Evolutionary conservation across 2,888 invertebrate species (phyloP), one percentile per base, ranked within the genome.

Genomic region (Dynastes grantii): DNA sequence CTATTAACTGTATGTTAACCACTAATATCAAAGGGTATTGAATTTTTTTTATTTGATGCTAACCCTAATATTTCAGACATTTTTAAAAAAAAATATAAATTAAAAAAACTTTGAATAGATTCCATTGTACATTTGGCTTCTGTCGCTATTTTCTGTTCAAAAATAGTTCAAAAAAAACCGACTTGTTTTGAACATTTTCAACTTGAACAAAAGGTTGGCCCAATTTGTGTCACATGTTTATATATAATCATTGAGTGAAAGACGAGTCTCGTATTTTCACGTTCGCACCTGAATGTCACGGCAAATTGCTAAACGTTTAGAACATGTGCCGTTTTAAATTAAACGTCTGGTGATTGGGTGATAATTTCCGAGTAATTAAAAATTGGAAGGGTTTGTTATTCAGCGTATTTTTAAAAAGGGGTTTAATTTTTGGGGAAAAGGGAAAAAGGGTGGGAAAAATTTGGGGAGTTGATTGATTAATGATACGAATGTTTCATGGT

Each of bases 211-310:
- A 65, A 5, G 32, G 45, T 45, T 8, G 49, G 40, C 27, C 45
- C 67, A 67, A 49, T 67, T 16, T 37, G 64, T 67, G 67, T 67
- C 67, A 67, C 49, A 40, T 67, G 67, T 49, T 67, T 67, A 27
- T 67, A 49, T 49, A 40, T 67, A 67, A 4, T 45, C 9, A 67
- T 9, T 49, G 49, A 49, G 45, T 67, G 67, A 67, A 40, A 67
- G 67, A 67, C 67, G 45, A 16, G 27, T 40, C 49, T 22, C 9
- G 16, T 67, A 67, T 45, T 67, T 45, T 32, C 45, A 67, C 16
- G 45, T 67, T n/a, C 45, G 22, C 65, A 67, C 45, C 11, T 67
- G 67, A 67, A 67, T 67, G 67, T 67, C 67, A 67, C 64, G 64
- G 32, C 63, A 29, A 64, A 32, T 32, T 64, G 40, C 40, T 29